Evolutionary conservation across 2,888 invertebrate species (phyloP).

Genomic region (Lacanobia oleracea): DNA sequence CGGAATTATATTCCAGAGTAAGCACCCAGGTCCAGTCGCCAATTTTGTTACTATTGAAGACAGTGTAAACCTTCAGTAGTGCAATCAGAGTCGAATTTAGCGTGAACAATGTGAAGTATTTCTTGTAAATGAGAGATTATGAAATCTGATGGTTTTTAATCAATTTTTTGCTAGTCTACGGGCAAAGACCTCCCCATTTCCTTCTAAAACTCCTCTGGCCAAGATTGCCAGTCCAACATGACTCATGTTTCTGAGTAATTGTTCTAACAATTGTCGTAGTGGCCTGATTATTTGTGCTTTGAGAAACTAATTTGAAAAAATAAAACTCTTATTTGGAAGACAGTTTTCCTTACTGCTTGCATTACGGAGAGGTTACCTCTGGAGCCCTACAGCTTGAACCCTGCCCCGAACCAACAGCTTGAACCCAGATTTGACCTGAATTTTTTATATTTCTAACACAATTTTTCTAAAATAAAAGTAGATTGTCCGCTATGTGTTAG

Average conservation of each 20-base stretch:
- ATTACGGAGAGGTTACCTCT: neutral
- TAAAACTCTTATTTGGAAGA: neutral
- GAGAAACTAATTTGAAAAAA: no score
- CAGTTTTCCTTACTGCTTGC: neutral
- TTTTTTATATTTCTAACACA: no score
- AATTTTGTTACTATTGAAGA: neutral
- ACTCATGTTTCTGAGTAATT: no score
- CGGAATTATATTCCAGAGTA: no score
- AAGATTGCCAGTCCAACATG: neutral
- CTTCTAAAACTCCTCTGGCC: neutral
- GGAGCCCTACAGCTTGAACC: neutral
- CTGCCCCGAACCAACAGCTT: no score
- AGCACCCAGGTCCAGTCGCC: neutral
- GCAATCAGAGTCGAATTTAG: neutral
- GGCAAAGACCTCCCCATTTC: no score
- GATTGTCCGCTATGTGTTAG: neutral
- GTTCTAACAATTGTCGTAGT: no score
- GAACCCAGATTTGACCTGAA: no score
- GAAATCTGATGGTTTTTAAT: neutral
- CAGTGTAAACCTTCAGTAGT: neutral
- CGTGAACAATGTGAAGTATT: neutral
- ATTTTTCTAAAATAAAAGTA: constrained; percentile 1
- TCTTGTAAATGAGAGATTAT: no score
- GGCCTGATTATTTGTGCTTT: neutral
- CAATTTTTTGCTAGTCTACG: neutral